Conservation (phyloP, 2,888 invertebrate species). For the Watsonalla binaria region DNA sequence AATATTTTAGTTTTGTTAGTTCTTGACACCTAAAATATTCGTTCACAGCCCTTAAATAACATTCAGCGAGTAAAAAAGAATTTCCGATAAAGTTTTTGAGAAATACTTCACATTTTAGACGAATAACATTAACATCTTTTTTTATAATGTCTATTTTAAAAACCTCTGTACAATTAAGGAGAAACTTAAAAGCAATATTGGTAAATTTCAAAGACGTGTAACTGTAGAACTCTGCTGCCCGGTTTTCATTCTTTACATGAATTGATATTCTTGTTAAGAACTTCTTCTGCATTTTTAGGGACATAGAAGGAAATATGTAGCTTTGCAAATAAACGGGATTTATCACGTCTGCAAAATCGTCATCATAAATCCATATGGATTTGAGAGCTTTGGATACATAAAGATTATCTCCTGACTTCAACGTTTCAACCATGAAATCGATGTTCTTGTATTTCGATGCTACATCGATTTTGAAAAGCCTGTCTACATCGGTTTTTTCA, state of each 20-base stretch:
- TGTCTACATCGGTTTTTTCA: conserved; percentile 44
- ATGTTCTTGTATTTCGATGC: conserved; percentile 46
- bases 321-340: conserved; percentile 41
- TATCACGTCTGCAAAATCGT: conserved; percentile 33
- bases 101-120: conserved; percentile 6
- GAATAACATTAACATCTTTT: conserved; percentile 6
- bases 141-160: conserved; percentile 38
- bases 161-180: conserved; percentile 34
- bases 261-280: conserved; percentile 33
- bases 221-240: conserved; percentile 36
- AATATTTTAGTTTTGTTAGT: conserved; percentile 6
- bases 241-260: conserved; percentile 30
- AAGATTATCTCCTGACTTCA: conserved; percentile 49
- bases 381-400: conserved; percentile 49
- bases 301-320: conserved; percentile 51
- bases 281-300: conserved; percentile 50
- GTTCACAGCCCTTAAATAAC: conserved; percentile 5
- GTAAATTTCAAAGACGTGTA: conserved; percentile 28
- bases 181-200: conserved; percentile 41
- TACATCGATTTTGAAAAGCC: conserved; percentile 52
- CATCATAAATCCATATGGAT: conserved; percentile 42
- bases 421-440: conserved; percentile 41
- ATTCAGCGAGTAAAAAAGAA: conserved; percentile 20
- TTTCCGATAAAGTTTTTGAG: conserved; percentile 33
- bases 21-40: conserved; percentile 1